Conservation (phyloP, 2,888 invertebrate species). For the Aethes cnicana region DNA sequence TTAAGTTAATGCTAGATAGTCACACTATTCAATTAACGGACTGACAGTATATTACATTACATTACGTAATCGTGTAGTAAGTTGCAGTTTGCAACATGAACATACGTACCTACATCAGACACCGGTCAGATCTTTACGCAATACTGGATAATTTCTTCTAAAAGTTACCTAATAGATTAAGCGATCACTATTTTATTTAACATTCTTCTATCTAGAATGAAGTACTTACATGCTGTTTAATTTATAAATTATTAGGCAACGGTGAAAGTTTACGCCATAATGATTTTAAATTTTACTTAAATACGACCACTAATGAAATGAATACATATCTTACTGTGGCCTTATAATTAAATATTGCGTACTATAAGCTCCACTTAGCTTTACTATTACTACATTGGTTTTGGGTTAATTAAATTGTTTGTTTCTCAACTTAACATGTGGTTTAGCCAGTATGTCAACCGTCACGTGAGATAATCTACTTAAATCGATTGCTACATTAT, state of each 20-base stretch:
- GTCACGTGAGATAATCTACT: slow-evolving; percentile 22
- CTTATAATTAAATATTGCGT: no score
- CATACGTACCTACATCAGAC: no score
- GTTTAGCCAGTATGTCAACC: slow-evolving; percentile 25
- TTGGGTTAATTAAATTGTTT: slow-evolving; percentile 18
- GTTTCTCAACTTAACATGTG: slow-evolving; percentile 15
- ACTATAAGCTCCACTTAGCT: slow-evolving; percentile 7
- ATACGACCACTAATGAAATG: no score
- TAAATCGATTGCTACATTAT: slow-evolving; percentile 14
- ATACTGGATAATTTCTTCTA: slow-evolving; percentile 9
- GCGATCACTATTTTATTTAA: neutral
- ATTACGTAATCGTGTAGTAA: slow-evolving; percentile 14
- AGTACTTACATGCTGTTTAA: no score
- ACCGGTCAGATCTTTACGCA: slow-evolving; percentile 8
- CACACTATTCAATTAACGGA: no score
- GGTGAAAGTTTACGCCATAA: no score
- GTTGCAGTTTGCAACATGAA: slow-evolving; percentile 13
- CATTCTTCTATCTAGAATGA: neutral
- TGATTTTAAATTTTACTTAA: no score
- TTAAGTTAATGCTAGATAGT: slow-evolving; percentile 1
- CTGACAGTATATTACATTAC: no score
- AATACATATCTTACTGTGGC: no score
- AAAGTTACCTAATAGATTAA: slow-evolving; percentile 1
- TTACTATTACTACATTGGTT: slow-evolving; percentile 5
- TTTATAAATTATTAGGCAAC: no score